phyloP scores from a whole-genome alignment of 2,797 vertebrate genomes.

The Chaenodraco wilsoni region DNA sequence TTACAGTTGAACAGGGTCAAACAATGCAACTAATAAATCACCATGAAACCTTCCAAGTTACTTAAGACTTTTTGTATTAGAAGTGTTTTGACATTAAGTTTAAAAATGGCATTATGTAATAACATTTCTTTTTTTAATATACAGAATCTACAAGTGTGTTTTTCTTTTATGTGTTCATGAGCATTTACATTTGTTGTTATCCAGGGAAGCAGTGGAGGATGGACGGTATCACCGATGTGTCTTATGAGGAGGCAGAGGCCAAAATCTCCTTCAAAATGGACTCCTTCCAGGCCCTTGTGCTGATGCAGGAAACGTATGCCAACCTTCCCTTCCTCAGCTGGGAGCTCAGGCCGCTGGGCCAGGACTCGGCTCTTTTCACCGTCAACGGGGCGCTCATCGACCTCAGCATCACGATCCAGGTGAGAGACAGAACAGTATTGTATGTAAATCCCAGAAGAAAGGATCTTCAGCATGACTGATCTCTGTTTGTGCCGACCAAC shows the following conservation, averaged over 20 bases:
- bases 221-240: slow-evolving; percentile 80
- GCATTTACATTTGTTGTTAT: not conserved
- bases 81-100: no score
- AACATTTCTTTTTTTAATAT: no score
- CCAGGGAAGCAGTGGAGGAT: slow-evolving; percentile 87
- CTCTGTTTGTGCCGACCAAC: slow-evolving; percentile 24
- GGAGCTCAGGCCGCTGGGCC: slow-evolving; percentile 86
- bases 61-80: no score
- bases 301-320: slow-evolving; percentile 87
- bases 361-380: slow-evolving; percentile 78
- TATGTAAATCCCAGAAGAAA: not conserved
- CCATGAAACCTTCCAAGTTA: no score
- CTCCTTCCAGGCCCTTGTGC: slow-evolving; percentile 81
- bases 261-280: slow-evolving; percentile 85
- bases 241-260: slow-evolving; percentile 63
- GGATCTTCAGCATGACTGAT: not conserved
- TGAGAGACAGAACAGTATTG: slow-evolving; percentile 27
- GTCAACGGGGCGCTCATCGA: slow-evolving; percentile 80
- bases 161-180: not conserved
- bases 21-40: no score
- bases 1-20: no score
- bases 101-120: no score
- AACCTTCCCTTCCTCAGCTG: slow-evolving; percentile 91
- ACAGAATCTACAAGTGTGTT: no score
- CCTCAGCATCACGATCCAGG: slow-evolving; percentile 89